Evolutionary conservation across 2,797 vertebrate species (phyloP), one percentile per base, ranked within the genome.

Genomic region (Tenualosa thibaudeaui): DNA sequence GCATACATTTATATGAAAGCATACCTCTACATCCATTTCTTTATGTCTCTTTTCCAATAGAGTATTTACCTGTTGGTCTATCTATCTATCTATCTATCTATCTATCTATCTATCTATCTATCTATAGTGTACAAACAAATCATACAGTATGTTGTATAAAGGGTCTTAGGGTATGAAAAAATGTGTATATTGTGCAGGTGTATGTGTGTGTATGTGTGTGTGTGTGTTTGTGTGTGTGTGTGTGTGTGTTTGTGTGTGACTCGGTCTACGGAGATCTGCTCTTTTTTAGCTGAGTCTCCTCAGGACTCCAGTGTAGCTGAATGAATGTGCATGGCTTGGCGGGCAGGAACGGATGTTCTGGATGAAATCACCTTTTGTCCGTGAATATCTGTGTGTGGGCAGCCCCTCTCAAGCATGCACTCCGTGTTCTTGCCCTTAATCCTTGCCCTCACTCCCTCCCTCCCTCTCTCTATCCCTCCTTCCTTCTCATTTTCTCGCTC

Each of bases 261-360:
- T 31, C 31, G 31, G 31, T 31, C 31, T 31, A 43, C 37, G 19
- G n/a, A 50, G 53, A 71, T 82, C 46, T 46, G 5, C 43, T 15
- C 78, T 12, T 81, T 22, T 81, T 24, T 56, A 31, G 26, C 50
- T 83, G 58, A 31, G 40, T 83, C 43, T 86, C 58, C 78, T 10
- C 82, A 82, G 68, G 53, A 75, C 40, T 75, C 40, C 31, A 40
- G 68, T 6, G 37, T 3, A 5, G n/a, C 37, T 87, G 86, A 82
- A 58, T 88, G 86, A 62, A 62, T 82, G 85, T 82, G 56, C 62
- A 85, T 82, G 83, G 87, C 91, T 88, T 90, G 90, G 88, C 91
- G 92, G 90, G 81, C 40, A 85, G 86, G 53, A 86, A 84, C 85
- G 84, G 83, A 83, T 85, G 84, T 87, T 89, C 82, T 86, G 84